These are phyloP conservation scores for Caenorhabditis elegans DNA, from an alignment of 1,140 invertebrate species.

Conservation along the genomic window WBcel235 BX284603.4:7737001-7737500, in stretches of 20 bases:
- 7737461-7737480: background rate
- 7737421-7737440: background rate
- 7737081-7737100: background rate
- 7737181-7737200: background rate
- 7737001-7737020: background rate
- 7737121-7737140: background rate
- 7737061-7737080: background rate
- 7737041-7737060: constrained; percentile 17
- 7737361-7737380: background rate
- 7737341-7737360: background rate
- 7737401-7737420: constrained; percentile 6
- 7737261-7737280: constrained; percentile 4
- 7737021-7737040: background rate
- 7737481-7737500: background rate
- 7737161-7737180: background rate
- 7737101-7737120: background rate
- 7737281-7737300: background rate
- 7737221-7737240: background rate
- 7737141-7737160: no score
- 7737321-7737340: no score
- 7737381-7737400: background rate
- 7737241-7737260: constrained; percentile 7
- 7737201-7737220: background rate
- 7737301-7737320: no score
- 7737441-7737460: background rate